Percentiles rank a stretch among this genome's conserved stretches.
Conservation (phyloP, 2,113 vertebrate species). For the Anhinga anhinga region DNA sequence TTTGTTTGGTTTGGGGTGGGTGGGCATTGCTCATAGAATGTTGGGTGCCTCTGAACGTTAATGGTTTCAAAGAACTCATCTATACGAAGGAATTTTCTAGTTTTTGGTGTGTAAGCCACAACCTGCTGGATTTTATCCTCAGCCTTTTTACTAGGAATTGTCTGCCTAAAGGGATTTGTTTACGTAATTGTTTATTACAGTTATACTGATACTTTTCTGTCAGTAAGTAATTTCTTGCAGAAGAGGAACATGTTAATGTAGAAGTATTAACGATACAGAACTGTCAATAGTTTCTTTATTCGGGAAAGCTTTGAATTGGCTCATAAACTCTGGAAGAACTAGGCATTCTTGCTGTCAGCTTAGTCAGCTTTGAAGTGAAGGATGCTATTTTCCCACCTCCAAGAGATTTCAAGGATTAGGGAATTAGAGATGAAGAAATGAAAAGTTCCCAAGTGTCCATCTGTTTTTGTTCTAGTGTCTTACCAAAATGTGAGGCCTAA, state of each 20-base stretch:
- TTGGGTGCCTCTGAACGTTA: neutral
- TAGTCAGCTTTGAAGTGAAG: neutral
- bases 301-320: neutral
- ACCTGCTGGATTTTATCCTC: neutral
- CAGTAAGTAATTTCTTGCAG: neutral
- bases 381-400: neutral
- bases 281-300: neutral
- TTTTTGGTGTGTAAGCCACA: neutral
- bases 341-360: neutral
- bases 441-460: neutral
- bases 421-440: neutral
- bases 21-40: neutral
- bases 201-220: neutral
- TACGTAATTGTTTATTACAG: neutral
- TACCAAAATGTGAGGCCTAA: rapidly evolving
- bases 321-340: neutral
- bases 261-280: neutral
- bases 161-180: neutral
- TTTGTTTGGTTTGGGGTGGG: neutral
- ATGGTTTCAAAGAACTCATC: neutral
- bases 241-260: neutral
- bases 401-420: neutral
- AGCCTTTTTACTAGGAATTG: neutral
- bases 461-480: neutral
- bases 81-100: neutral